Evolutionary conservation across 2,113 vertebrate species (phyloP).

Genomic region (Butorides virescens): DNA sequence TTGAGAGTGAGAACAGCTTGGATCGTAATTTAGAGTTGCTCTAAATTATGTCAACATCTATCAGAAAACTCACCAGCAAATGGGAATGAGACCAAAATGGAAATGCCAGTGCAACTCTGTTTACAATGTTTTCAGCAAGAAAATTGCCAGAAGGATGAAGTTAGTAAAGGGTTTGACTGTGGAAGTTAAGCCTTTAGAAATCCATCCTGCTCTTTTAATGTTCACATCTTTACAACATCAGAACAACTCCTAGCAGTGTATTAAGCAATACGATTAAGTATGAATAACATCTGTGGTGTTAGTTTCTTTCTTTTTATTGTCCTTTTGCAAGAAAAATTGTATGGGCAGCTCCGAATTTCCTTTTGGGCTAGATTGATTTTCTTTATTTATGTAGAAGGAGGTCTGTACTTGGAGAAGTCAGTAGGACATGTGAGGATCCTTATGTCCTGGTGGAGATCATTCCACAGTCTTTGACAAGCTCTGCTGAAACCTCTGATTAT

Average conservation of each 20-base stretch:
- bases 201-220: neutral
- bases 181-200: neutral
- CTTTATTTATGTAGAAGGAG: neutral
- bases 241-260: neutral
- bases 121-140: neutral
- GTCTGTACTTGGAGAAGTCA: neutral
- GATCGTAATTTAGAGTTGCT: neutral
- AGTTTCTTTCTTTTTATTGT: neutral
- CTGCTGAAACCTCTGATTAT: neutral
- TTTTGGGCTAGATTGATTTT: neutral
- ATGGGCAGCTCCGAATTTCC: neutral
- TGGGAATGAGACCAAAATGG: neutral
- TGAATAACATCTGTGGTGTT: neutral
- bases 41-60: neutral
- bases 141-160: neutral
- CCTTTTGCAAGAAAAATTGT: neutral
- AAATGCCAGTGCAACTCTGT: neutral
- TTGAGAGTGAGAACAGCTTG: neutral
- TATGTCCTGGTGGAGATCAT: neutral
- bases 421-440: neutral
- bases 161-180: neutral
- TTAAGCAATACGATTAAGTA: neutral
- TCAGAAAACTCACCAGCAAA: neutral
- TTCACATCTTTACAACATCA: neutral
- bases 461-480: neutral